Conservation (phyloP, 2,888 invertebrate species). For the Strigamia transsilvanica region DNA sequence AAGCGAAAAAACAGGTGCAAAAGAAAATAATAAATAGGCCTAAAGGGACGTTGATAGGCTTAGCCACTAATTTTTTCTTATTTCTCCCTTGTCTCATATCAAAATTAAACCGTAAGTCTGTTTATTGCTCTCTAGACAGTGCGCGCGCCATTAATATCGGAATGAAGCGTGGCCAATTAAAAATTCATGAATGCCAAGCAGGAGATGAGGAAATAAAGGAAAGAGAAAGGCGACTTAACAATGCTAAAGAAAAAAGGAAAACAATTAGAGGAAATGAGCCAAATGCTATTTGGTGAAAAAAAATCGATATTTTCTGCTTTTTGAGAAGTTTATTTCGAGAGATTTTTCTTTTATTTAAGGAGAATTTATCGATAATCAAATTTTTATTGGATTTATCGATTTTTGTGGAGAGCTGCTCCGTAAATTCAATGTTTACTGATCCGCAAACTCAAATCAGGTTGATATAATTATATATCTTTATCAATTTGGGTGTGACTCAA, state of each 20-base stretch:
- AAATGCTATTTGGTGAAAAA: not conserved
- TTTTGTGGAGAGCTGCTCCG: too few species aligned
- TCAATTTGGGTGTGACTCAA: too few species aligned
- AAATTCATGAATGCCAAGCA: slow-evolving; percentile 5
- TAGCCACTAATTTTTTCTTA: slow-evolving; percentile 29
- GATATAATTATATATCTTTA: too few species aligned
- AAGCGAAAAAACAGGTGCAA: not conserved
- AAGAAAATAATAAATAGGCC: slow-evolving; percentile 33
- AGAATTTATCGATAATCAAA: too few species aligned
- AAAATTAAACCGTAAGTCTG: slow-evolving; percentile 28
- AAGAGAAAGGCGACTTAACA: not conserved
- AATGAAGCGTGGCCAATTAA: slow-evolving; percentile 15
- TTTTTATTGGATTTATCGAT: too few species aligned
- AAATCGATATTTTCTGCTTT: too few species aligned
- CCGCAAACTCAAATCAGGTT: too few species aligned
- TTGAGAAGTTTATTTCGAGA: too few species aligned
- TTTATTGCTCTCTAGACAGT: slow-evolving; percentile 5
- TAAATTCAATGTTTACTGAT: too few species aligned
- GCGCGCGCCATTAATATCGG: slow-evolving; percentile 19
- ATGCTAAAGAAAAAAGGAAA: not conserved
- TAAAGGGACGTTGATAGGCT: slow-evolving; percentile 22
- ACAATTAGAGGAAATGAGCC: not conserved
- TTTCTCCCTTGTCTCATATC: slow-evolving; percentile 22
- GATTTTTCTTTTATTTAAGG: not conserved
- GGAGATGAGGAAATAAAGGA: not conserved